Percentiles rank a stretch among this genome's conserved stretches.
Evolutionary conservation across 2,113 vertebrate species (phyloP).

Genomic region (Atlantisia rogersi): DNA sequence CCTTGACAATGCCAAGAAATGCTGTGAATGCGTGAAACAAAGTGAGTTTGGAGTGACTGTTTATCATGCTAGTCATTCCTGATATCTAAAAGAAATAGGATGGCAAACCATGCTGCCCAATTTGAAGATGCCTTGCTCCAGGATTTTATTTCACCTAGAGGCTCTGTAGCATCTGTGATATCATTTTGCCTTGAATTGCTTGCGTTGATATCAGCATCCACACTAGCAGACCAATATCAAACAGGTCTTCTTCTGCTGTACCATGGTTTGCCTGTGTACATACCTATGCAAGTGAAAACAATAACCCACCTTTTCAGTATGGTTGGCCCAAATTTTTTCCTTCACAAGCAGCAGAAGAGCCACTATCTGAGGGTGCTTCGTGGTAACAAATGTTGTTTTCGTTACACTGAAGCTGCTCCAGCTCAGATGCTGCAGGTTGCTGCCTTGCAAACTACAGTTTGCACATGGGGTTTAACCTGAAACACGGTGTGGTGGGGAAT

Average conservation of each 20-base stretch:
- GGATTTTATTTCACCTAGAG: background rate
- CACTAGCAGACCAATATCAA: background rate
- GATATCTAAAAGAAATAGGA: background rate
- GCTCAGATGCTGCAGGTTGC: background rate
- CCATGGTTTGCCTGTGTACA: rapidly evolving
- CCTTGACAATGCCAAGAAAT: background rate
- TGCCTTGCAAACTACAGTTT: background rate
- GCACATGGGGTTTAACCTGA: background rate
- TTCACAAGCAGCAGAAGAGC: background rate
- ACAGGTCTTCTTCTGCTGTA: background rate
- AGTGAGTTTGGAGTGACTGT: background rate
- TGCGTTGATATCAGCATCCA: rapidly evolving
- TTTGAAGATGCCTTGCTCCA: background rate
- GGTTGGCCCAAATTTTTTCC: background rate
- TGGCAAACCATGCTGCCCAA: background rate
- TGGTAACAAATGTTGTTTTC: background rate
- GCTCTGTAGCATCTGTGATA: background rate
- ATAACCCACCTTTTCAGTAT: background rate
- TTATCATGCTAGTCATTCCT: background rate
- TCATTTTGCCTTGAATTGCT: background rate
- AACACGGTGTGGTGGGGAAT: background rate
- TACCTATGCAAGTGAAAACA: background rate
- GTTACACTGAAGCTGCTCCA: background rate
- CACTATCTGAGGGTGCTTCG: rapidly evolving
- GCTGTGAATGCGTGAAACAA: background rate